Base-by-base conservation (phyloP, 2,113 vertebrate species). In the Ursus arctos region DNA sequence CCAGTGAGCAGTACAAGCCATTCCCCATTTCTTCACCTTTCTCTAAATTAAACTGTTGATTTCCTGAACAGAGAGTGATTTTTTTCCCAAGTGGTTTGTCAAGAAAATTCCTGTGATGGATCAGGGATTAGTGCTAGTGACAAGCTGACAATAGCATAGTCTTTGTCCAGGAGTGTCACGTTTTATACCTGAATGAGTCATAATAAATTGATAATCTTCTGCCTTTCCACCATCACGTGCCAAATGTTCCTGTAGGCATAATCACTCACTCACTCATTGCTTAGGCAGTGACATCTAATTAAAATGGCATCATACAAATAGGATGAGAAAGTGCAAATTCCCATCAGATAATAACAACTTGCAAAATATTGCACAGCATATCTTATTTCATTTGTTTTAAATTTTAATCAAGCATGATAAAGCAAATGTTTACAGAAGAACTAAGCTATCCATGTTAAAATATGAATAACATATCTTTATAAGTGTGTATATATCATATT, bases 251-350 rank as follows among this genome's bases (percentile, higher is more conserved):
- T 98, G 18, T 69, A 97, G 97, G 97, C 21, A 7, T 96, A 98
- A 98, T 98, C 96, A 2, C 0, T 98, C 98, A 98, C 31, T 96
- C 13, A 8, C 36, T 91, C 77, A 97, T 94, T 98, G 97, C 95
- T 97, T 97, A 97, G 93, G 22, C 88, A 96, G 92, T 98, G 98
- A 98, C 98, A 98, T 96, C 96, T 97, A 98, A 99, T 99, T 99
- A 99, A 99, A 99, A 97, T 71, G 89, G 74, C 94, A 98, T 98
- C 97, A 97, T 65, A 97, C 61, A 97, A 98, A 98, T 94, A 98
- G 97, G 95, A 91, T 76, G 74, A 86, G 91, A 95, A 98, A 98
- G 94, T 85, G 94, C 96, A 47, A 98, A 97, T 97, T 98, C 80
- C 95, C 57, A 21, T 97, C 84, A 7, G 96, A 98, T 79, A 98